Percentiles rank a stretch among this genome's conserved stretches.
Conservation (phyloP, 1,140 invertebrate genomes). For the Oedothorax gibbosus region DNA sequence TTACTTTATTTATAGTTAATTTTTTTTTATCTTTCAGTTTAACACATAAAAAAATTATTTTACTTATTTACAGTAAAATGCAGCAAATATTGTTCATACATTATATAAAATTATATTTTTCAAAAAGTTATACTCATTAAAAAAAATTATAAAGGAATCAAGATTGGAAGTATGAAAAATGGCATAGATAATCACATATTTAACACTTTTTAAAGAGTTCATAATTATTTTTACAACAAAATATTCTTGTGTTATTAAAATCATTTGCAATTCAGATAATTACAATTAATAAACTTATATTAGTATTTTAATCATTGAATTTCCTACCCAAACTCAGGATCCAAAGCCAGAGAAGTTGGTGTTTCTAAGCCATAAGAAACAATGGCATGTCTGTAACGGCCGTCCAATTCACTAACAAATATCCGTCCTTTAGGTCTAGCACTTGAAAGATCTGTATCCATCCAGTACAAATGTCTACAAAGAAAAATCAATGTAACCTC, state of each 20-base stretch:
- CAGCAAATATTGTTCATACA: background rate
- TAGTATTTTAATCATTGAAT: background rate
- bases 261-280: no score
- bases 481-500: conserved; percentile 4
- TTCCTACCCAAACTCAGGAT: conserved; percentile 77
- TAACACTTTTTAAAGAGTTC: no score
- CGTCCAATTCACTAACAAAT: conserved; percentile 89
- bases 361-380: conserved; percentile 76
- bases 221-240: no score
- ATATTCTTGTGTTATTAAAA: no score
- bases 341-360: conserved; percentile 87
- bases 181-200: no score
- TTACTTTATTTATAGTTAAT: background rate
- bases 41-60: background rate
- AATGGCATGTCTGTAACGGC: conserved; percentile 85
- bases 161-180: no score
- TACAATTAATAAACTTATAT: no score
- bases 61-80: background rate
- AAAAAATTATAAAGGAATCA: no score
- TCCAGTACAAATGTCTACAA: conserved; percentile 91
- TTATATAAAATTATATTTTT: no score
- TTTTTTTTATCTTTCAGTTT: background rate
- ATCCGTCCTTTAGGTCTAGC: conserved; percentile 76
- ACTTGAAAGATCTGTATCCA: conserved; percentile 80
- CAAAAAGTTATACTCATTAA: no score